Conservation (phyloP, 1,140 invertebrate genomes). For the Neotoxoptera formosana region DNA sequence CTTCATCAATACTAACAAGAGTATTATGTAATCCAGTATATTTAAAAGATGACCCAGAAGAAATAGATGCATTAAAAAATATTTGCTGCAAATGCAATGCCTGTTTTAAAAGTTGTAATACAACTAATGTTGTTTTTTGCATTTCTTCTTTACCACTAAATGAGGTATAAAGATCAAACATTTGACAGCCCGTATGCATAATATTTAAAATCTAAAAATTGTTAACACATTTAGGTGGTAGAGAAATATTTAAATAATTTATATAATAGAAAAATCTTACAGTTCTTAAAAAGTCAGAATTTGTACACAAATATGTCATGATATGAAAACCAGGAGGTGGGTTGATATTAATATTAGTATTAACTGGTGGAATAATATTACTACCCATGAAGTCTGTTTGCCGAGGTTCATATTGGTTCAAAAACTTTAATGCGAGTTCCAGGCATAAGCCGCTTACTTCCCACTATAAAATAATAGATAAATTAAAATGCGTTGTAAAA, state of each 20-base stretch:
- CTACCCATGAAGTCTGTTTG: slow-evolving; percentile 74
- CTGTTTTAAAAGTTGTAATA: slow-evolving; percentile 73
- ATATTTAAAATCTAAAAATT: slow-evolving; percentile 72
- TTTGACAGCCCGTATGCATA: slow-evolving; percentile 78
- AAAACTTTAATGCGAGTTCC: slow-evolving; percentile 78
- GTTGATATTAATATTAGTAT: slow-evolving; percentile 69
- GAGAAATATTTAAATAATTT: background rate
- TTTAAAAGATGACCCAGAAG: slow-evolving; percentile 69
- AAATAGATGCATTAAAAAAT: slow-evolving; percentile 72
- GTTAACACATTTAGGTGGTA: background rate
- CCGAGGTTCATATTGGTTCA: slow-evolving; percentile 78
- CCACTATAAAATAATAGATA: slow-evolving; percentile 68
- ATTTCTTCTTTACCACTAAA: slow-evolving; percentile 75
- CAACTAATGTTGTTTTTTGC: slow-evolving; percentile 73
- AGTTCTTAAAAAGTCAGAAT: slow-evolving; percentile 78
- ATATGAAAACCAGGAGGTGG: slow-evolving; percentile 84
- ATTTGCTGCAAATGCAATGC: slow-evolving; percentile 72
- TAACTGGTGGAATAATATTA: slow-evolving; percentile 69
- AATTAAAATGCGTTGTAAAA: slow-evolving; percentile 9
- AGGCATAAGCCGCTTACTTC: slow-evolving; percentile 75
- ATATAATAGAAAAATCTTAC: slow-evolving; percentile 61
- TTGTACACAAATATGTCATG: slow-evolving; percentile 81
- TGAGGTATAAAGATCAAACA: slow-evolving; percentile 75
- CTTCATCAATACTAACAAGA: slow-evolving; percentile 79
- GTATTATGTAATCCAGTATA: slow-evolving; percentile 80